phyloP scores from a whole-genome alignment of 2,113 vertebrate genomes.

The Lophura nycthemera region DNA sequence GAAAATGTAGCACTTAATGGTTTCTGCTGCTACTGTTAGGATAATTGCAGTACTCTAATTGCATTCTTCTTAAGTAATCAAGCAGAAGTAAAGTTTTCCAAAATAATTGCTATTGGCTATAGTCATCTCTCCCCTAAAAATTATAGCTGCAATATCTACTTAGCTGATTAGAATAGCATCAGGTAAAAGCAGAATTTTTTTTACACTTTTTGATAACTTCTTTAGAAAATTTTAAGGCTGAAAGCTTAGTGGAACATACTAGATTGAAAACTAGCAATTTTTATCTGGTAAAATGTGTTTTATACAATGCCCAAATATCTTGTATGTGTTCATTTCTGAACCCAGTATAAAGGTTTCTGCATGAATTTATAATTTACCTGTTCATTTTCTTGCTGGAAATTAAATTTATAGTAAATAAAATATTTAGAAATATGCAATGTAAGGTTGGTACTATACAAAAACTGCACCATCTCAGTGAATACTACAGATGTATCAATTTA shows the following conservation, averaged over 20 bases:
- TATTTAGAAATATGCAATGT: background rate
- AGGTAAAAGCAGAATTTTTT: background rate
- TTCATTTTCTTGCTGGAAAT: background rate
- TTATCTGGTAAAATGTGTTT: background rate
- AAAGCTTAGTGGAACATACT: background rate
- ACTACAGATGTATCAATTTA: background rate
- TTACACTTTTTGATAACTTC: background rate
- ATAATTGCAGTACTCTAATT: background rate
- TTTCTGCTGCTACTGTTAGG: background rate
- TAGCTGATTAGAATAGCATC: background rate
- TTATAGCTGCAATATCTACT: background rate
- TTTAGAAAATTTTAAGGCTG: background rate
- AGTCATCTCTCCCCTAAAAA: background rate
- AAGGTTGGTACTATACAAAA: background rate
- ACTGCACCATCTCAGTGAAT: background rate
- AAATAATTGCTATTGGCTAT: background rate
- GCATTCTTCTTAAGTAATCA: background rate
- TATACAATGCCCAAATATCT: background rate
- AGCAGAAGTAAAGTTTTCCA: background rate
- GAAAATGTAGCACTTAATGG: background rate
- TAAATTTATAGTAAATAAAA: background rate
- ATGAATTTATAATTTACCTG: background rate
- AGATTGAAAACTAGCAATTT: background rate
- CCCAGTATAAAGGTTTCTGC: background rate
- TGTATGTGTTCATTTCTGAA: background rate